These are phyloP conservation scores for Bradypodion pumilum DNA, from an alignment of 2,797 vertebrate species.

Conservation along the genomic window DNA sequence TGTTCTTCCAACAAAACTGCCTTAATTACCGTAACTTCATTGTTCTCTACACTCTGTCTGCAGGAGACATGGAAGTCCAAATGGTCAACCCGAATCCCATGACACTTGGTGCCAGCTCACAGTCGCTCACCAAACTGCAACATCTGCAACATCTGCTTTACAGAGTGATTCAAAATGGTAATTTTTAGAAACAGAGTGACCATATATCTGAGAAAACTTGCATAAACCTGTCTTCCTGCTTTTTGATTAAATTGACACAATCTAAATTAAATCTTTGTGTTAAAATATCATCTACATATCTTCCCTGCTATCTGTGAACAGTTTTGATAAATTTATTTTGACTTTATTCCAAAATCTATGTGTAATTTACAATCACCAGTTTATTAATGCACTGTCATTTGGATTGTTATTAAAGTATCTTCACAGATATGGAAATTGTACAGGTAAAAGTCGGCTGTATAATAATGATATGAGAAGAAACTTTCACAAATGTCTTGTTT, in stretches of 20 bases:
- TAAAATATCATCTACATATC: background rate
- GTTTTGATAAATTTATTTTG: background rate
- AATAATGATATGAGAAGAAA: background rate
- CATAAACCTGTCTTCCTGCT: background rate
- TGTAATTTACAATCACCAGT: background rate
- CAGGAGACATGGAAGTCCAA: too few relatives aligned
- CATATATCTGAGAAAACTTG: background rate
- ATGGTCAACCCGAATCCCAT: too few relatives aligned
- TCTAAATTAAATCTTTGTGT: background rate
- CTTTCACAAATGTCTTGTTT: background rate
- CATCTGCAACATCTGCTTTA: background rate
- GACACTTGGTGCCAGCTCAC: too few relatives aligned
- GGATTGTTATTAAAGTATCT: background rate
- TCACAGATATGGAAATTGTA: background rate
- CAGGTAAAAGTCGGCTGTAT: background rate
- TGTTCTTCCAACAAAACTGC: too few relatives aligned
- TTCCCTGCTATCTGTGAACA: too few relatives aligned
- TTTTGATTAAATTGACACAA: background rate
- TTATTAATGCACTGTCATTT: background rate
- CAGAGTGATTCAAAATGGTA: background rate
- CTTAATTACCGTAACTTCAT: too few relatives aligned
- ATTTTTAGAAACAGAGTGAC: background rate
- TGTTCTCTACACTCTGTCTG: too few relatives aligned
- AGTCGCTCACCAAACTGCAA: background rate
- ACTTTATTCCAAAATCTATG: background rate